A percentile compares a stretch with the other conserved stretches of the same genome.
Conservation (phyloP, 1,140 invertebrate genomes). For the Pseudomyrmex concolor region DNA sequence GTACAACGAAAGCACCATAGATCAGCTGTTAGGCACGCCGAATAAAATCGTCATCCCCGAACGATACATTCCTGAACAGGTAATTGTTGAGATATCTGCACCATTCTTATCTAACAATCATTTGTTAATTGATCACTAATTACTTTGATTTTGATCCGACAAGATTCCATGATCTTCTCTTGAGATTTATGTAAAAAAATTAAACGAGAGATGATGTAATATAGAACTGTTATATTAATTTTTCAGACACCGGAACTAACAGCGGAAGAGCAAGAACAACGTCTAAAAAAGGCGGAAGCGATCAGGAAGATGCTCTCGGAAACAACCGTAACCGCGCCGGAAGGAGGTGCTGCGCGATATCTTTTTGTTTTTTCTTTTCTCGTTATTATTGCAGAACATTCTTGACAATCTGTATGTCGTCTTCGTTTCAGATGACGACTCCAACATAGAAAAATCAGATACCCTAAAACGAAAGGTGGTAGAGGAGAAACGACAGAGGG, state of each 20-base stretch:
- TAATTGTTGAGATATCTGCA: constrained; percentile 74
- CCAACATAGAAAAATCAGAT: constrained; percentile 80
- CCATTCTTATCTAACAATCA: too few species aligned
- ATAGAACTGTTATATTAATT: constrained; percentile 12
- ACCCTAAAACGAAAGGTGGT: constrained; percentile 87
- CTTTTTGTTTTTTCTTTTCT: neutral
- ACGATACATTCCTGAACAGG: constrained; percentile 95
- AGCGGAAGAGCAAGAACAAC: constrained; percentile 92
- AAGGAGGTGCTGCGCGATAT: constrained; percentile 75
- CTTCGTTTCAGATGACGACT: constrained; percentile 77
- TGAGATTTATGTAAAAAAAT: neutral
- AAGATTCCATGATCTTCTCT: neutral
- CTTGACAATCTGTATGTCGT: neutral
- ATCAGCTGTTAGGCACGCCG: constrained; percentile 93
- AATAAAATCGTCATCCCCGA: constrained; percentile 96
- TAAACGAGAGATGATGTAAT: neutral
- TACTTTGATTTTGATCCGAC: too few species aligned
- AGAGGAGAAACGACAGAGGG: constrained; percentile 93
- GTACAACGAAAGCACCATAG: constrained; percentile 92
- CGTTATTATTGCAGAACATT: neutral
- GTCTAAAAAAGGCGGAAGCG: constrained; percentile 94
- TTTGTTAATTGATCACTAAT: too few species aligned
- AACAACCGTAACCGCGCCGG: constrained; percentile 84
- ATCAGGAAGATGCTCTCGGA: constrained; percentile 96
- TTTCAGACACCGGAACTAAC: constrained; percentile 90